Percentiles rank a stretch among this genome's conserved stretches.
phyloP scores from a whole-genome alignment of 1,140 invertebrate genomes.

The Grapholita molesta region DNA sequence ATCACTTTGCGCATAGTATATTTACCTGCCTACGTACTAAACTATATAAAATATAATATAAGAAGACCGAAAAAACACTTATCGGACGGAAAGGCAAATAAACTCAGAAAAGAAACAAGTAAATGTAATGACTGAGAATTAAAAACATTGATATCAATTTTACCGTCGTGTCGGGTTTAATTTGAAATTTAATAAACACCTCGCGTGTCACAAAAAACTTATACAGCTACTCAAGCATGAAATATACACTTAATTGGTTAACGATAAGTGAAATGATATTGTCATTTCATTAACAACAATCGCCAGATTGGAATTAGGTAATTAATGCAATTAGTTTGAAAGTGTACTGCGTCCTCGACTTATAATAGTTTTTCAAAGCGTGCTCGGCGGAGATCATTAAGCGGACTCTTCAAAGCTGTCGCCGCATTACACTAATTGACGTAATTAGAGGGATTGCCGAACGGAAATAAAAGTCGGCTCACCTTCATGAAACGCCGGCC shows the following conservation, averaged over 20 bases:
- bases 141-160: not conserved
- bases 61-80: not conserved
- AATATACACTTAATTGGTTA: constrained; percentile 8
- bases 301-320: not conserved
- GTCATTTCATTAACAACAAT: constrained; percentile 4
- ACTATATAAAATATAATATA: no score
- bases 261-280: constrained; percentile 12
- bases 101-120: not conserved
- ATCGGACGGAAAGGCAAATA: not conserved
- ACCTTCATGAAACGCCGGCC: constrained; percentile 76
- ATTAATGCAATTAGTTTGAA: constrained; percentile 28
- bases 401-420: constrained; percentile 72
- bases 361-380: constrained; percentile 58
- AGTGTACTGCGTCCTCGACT: constrained; percentile 23
- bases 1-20: no score
- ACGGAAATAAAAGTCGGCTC: constrained; percentile 76
- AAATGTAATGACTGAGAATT: not conserved
- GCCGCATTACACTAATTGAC: constrained; percentile 77
- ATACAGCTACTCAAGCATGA: not conserved
- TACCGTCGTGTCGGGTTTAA: not conserved
- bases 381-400: constrained; percentile 64
- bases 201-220: constrained; percentile 5
- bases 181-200: not conserved
- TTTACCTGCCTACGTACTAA: no score
- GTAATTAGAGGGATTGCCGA: constrained; percentile 77